Conservation (phyloP, 2,113 vertebrate genomes). For the Petaurus breviceps region DNA sequence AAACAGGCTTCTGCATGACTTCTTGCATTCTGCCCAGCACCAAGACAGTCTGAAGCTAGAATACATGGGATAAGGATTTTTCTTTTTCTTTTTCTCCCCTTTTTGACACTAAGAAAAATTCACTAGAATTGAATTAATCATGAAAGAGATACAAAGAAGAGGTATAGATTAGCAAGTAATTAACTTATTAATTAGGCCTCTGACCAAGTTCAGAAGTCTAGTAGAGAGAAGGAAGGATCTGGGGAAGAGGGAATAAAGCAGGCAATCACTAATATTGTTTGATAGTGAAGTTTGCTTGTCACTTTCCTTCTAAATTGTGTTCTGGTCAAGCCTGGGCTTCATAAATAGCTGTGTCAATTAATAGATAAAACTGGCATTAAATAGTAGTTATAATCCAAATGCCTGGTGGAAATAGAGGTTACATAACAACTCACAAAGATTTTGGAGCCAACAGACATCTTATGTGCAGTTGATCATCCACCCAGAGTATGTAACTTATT, state of each 20-base stretch:
- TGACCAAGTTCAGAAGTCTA: conserved; percentile 44
- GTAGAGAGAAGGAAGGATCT: conserved; percentile 47
- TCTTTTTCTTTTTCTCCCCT: conserved; percentile 57
- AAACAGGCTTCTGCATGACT: background rate
- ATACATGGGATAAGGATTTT: conserved; percentile 62
- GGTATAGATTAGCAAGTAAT: conserved; percentile 62
- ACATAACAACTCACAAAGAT: background rate
- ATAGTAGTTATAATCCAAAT: background rate
- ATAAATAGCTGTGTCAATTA: background rate
- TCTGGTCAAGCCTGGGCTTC: conserved; percentile 48
- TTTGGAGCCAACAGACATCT: accelerated
- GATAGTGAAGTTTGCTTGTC: background rate
- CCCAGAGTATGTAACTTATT: background rate
- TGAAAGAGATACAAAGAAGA: conserved; percentile 58
- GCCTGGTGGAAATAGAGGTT: background rate
- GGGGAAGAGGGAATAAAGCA: background rate
- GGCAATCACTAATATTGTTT: conserved; percentile 45
- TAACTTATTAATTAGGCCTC: conserved; percentile 71
- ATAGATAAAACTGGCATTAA: conserved; percentile 48
- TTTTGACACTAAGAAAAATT: conserved; percentile 68
- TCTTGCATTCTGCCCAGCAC: conserved; percentile 49
- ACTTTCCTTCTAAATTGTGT: conserved; percentile 39
- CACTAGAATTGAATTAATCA: conserved; percentile 78
- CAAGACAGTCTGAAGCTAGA: conserved; percentile 58
- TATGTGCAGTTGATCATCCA: background rate